Conservation (phyloP, 1,140 invertebrate species). For the Prorops nasuta region DNA sequence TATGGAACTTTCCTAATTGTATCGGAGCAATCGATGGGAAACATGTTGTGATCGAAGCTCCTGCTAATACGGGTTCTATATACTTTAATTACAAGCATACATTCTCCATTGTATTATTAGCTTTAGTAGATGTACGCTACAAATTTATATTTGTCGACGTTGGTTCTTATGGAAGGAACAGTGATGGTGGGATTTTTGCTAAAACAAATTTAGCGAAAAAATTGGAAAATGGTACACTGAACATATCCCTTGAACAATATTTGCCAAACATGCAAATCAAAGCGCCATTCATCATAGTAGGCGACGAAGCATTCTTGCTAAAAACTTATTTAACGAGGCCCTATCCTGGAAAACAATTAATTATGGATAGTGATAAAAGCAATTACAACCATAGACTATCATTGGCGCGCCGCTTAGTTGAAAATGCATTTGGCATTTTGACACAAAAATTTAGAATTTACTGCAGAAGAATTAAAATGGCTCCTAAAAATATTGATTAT, state of each 20-base stretch:
- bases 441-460: background rate
- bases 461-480: background rate
- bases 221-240: background rate
- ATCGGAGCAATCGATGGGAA: no score
- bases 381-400: background rate
- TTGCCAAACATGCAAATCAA: background rate
- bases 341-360: background rate
- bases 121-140: background rate
- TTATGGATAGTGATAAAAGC: background rate
- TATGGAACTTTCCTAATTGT: no score
- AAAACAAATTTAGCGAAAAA: background rate
- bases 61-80: background rate
- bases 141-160: background rate
- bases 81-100: background rate
- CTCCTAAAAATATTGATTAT: background rate
- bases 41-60: no score
- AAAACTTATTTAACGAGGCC: background rate
- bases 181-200: background rate
- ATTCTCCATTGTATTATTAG: background rate
- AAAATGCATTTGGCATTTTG: background rate
- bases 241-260: background rate
- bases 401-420: background rate
- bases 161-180: background rate
- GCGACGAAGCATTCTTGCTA: background rate
- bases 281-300: background rate